Evolutionary conservation across 2,797 vertebrate species (phyloP), one percentile per base, ranked within the genome.

Genomic region (Coregonus suidteri): DNA sequence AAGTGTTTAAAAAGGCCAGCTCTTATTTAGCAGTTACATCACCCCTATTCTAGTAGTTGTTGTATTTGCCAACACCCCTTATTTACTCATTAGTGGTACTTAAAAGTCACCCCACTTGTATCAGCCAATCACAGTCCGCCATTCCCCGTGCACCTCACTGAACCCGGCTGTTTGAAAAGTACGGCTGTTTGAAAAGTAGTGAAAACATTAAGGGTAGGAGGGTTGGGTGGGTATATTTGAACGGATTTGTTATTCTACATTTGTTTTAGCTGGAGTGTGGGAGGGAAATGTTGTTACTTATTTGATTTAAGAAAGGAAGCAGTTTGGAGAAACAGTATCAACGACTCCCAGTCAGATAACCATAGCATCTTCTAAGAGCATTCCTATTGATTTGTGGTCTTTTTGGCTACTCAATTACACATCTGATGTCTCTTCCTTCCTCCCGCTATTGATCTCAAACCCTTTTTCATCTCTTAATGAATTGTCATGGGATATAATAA

Each of bases 391-490:
- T 73, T 54, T 66, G 41, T 71, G 64, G 75, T 75, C 70, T 83
- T 71, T 80, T 13, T 7, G 72, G 77, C 41, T 80, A 80, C 83
- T 83, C 41, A 82, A 31, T 87, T 85, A 76, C 79, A 81, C 79
- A 77, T 70, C 41, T 53, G 20, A 78, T n/a, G 52, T 77, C 73
- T 82, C 64, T 85, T 84, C 76, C 75, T 54, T 81, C 85, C 70
- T 74, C 6, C 67, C 81, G 41, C 52, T 81, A 84, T 86, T 81
- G 85, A 89, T 90, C 79, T 66, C 13, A 35, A 53, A 76, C 34
- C 56, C 52, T 77, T 77, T 82, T 85, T 34, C 1, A 79, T 77
- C 68, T 62, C 18, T 79, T 54, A 78, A 69, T 67, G 37, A 85
- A 77, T 71, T 79, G 76, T 73, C 56, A 47, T 56, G 52, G 41